Conservation (phyloP, 2,888 invertebrate genomes). For the Tenthredo amoena region DNA sequence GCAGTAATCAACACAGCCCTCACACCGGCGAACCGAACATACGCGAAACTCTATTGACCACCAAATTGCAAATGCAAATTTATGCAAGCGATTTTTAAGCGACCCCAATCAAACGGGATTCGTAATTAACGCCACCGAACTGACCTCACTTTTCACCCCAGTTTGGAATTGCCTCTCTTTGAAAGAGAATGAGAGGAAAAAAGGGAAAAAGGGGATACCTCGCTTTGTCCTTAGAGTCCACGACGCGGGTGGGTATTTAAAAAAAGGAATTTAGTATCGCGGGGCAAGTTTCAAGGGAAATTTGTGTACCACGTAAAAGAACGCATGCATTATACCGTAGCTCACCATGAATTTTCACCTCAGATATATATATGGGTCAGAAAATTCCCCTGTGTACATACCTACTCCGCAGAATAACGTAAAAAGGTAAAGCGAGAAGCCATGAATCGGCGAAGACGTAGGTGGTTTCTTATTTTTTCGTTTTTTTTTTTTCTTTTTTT, state of each 20-base stretch:
- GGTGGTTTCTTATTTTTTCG: neutral
- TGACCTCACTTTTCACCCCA: constrained; percentile 25
- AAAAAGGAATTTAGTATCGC: neutral
- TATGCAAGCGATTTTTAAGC: constrained; percentile 36
- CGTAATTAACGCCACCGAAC: constrained; percentile 38
- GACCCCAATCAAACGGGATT: constrained; percentile 38
- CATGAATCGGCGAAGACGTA: constrained; percentile 1
- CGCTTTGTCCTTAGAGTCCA: neutral
- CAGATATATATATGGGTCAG: neutral
- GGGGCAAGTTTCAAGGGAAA: neutral
- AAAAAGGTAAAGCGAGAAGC: neutral
- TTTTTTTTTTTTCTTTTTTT: neutral
- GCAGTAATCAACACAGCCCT: neutral
- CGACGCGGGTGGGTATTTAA: neutral
- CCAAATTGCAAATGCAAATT: constrained; percentile 32
- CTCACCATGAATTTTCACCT: neutral
- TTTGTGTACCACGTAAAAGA: neutral
- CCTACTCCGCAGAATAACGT: neutral
- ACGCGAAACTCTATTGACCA: constrained; percentile 21
- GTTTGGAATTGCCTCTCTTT: neutral
- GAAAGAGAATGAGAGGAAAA: neutral
- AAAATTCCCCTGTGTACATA: neutral
- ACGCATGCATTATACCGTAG: neutral
- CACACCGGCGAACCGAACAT: neutral
- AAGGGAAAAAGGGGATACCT: neutral